phyloP scores from a whole-genome alignment of 2,888 invertebrate species.

The Halictus ligatus region DNA sequence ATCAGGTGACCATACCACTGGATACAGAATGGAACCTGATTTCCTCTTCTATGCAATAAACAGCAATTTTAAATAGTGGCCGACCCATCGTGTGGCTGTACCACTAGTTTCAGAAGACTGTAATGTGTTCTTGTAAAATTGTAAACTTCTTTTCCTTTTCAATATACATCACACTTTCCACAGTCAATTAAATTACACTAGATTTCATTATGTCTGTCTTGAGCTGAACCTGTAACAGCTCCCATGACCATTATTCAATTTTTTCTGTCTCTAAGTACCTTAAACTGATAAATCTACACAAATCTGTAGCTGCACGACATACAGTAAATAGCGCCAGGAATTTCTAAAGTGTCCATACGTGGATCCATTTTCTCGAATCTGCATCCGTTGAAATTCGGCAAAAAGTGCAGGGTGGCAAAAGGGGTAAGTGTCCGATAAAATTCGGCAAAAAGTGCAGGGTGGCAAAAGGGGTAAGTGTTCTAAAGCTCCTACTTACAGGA shows the following conservation, averaged over 20 bases:
- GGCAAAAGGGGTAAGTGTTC: constrained; percentile 15
- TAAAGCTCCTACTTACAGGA: constrained; percentile 37
- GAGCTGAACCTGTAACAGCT: too few relatives aligned
- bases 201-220: too few relatives aligned
- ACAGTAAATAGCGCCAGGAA: not conserved
- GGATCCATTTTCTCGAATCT: not conserved
- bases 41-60: not conserved
- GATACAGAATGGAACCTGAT: not conserved
- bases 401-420: not conserved
- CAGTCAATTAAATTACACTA: too few relatives aligned
- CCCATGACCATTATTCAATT: too few relatives aligned
- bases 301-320: not conserved
- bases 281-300: not conserved
- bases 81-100: not conserved
- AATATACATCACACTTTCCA: too few relatives aligned
- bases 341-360: not conserved
- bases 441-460: not conserved
- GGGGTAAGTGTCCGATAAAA: constrained; percentile 15
- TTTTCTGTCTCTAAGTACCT: too few relatives aligned
- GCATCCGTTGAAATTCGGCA: not conserved
- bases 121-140: too few relatives aligned
- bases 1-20: too few relatives aligned
- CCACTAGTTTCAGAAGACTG: not conserved
- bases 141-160: too few relatives aligned
- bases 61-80: not conserved